Conservation (phyloP, 2,888 invertebrate genomes). For the Macrophya annulata region DNA sequence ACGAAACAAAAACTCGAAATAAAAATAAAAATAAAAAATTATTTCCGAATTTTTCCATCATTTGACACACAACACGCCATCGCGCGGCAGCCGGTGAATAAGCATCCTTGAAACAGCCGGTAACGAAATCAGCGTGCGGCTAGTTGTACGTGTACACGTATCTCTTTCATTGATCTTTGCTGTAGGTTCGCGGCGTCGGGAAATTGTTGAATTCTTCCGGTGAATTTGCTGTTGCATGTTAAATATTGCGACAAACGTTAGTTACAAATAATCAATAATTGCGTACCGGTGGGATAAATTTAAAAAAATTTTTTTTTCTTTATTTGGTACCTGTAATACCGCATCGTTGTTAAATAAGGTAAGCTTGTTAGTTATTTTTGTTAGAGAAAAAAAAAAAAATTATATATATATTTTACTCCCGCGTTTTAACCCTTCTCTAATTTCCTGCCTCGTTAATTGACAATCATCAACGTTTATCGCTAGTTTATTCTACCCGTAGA, state of each 20-base stretch:
- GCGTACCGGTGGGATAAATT: constrained; percentile 25
- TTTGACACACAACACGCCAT: constrained; percentile 23
- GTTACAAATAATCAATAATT: constrained; percentile 15
- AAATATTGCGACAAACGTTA: background rate
- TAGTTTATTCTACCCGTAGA: constrained; percentile 62
- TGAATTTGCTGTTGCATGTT: constrained; percentile 5
- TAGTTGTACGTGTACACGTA: constrained; percentile 50
- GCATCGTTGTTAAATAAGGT: constrained; percentile 45
- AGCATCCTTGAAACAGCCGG: constrained; percentile 46
- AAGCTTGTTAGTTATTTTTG: constrained; percentile 19
- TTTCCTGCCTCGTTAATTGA: background rate
- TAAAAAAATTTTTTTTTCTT: constrained; percentile 29
- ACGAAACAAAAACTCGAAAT: background rate
- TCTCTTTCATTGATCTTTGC: constrained; percentile 53
- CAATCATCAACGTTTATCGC: constrained; percentile 36
- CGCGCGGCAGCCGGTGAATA: constrained; percentile 47
- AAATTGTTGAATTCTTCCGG: background rate
- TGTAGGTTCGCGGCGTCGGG: constrained; percentile 39
- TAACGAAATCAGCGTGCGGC: constrained; percentile 43
- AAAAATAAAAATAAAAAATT: background rate
- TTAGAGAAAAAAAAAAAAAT: background rate
- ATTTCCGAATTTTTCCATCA: background rate
- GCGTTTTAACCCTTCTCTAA: constrained; percentile 26
- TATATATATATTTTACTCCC: background rate
- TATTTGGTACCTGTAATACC: constrained; percentile 16